phyloP scores from a whole-genome alignment of 2,113 vertebrate species.

The Tachysurus fulvidraco region DNA sequence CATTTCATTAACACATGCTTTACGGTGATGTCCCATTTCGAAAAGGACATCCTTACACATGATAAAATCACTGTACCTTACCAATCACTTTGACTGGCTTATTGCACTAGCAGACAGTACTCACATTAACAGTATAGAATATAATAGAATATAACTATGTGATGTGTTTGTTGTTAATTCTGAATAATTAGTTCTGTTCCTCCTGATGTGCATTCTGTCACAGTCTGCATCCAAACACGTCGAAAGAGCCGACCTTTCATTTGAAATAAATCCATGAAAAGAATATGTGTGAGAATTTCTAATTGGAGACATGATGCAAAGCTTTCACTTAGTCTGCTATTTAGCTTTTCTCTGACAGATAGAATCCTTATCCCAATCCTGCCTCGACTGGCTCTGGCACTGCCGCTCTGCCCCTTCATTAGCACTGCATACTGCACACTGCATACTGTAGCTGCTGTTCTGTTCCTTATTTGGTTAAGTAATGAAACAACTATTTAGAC shows the following conservation, averaged over 20 bases:
- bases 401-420: constrained; percentile 15
- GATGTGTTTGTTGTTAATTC: neutral
- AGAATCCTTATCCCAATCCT: neutral
- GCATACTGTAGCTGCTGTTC: neutral
- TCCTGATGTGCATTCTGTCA: constrained; percentile 28
- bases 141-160: neutral
- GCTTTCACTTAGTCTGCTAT: neutral
- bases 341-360: neutral
- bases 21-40: neutral
- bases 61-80: neutral
- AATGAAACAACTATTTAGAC: constrained; percentile 40
- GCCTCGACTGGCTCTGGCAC: neutral
- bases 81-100: neutral
- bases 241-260: neutral
- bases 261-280: constrained; percentile 11
- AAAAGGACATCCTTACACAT: neutral
- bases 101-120: neutral
- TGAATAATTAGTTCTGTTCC: neutral
- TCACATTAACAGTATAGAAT: neutral
- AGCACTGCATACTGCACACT: neutral
- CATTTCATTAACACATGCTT: neutral
- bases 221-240: constrained; percentile 5
- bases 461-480: constrained; percentile 56
- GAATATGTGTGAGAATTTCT: neutral
- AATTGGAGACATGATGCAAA: neutral